phyloP scores from a whole-genome alignment of 2,113 vertebrate species.

The Rhegmatorhina hoffmannsi region DNA sequence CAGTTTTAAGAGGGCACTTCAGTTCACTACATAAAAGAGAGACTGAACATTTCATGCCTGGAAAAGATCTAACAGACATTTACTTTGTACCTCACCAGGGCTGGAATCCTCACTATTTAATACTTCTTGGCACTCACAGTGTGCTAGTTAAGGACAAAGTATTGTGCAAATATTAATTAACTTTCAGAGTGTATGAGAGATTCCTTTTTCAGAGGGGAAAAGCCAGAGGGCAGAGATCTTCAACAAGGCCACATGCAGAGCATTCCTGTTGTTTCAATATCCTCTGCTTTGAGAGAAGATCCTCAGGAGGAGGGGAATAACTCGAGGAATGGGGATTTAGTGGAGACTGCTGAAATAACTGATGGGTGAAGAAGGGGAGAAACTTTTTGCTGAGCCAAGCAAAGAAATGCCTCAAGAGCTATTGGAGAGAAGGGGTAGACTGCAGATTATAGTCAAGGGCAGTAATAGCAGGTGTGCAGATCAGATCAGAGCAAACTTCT shows the following conservation, averaged over 20 bases:
- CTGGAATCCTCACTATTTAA: neutral
- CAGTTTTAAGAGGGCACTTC: neutral
- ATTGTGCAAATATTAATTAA: conserved; percentile 22
- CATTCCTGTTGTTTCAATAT: neutral
- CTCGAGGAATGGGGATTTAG: neutral
- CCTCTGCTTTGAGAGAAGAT: neutral
- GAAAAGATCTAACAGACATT: neutral
- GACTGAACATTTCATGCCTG: neutral
- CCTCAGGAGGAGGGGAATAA: neutral
- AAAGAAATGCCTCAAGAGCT: neutral
- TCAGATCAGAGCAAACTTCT: neutral
- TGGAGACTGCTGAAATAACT: neutral
- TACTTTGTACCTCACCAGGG: neutral
- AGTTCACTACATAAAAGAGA: neutral
- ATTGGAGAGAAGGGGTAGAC: neutral
- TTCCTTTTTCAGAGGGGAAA: neutral
- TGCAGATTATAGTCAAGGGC: neutral
- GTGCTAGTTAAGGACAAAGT: neutral
- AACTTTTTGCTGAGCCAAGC: neutral
- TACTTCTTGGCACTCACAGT: neutral
- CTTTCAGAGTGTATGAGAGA: neutral
- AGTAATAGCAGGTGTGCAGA: neutral
- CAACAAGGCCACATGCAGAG: neutral
- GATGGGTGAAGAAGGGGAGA: neutral
- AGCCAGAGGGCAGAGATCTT: neutral